phyloP scores from a whole-genome alignment of 2,113 vertebrate species.

The Periophthalmus modestus region DNA sequence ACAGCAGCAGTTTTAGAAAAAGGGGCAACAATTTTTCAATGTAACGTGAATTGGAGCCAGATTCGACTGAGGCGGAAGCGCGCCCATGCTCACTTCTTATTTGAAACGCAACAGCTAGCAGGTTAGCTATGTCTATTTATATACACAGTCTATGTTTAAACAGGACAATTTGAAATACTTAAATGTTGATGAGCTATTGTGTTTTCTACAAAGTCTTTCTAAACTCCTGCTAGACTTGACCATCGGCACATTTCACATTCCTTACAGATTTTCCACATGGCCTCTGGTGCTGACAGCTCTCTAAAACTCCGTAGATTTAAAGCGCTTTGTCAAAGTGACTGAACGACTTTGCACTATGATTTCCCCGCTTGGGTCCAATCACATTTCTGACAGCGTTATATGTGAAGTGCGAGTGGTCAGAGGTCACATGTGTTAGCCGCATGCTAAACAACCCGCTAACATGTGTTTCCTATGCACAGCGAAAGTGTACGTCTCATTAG shows the following conservation, averaged over 20 bases:
- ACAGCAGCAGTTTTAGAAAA: too few species aligned
- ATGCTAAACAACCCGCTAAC: slow-evolving; percentile 24
- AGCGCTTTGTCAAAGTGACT: background rate
- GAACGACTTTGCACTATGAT: slow-evolving; percentile 6
- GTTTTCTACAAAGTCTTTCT: background rate
- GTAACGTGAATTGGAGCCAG: too few species aligned
- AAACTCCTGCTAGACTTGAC: background rate
- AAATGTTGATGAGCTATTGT: background rate
- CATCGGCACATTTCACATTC: background rate
- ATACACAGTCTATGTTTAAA: too few species aligned
- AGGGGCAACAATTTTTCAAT: too few species aligned
- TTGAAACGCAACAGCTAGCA: too few species aligned
- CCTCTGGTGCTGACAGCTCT: background rate
- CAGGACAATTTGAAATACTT: background rate
- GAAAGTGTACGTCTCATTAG: slow-evolving; percentile 53
- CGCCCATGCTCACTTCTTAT: too few species aligned
- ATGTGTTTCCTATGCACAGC: slow-evolving; percentile 44
- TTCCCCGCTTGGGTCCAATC: background rate
- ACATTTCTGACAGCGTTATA: slow-evolving; percentile 1
- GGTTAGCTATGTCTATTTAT: too few species aligned
- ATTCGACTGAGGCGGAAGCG: too few species aligned
- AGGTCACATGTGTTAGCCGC: slow-evolving; percentile 45
- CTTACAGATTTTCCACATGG: background rate
- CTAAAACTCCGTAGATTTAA: background rate
- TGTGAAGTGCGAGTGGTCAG: slow-evolving; percentile 27